phyloP scores from a whole-genome alignment of 2,113 vertebrate species.

The zebrafish (Danio rerio) region DNA sequence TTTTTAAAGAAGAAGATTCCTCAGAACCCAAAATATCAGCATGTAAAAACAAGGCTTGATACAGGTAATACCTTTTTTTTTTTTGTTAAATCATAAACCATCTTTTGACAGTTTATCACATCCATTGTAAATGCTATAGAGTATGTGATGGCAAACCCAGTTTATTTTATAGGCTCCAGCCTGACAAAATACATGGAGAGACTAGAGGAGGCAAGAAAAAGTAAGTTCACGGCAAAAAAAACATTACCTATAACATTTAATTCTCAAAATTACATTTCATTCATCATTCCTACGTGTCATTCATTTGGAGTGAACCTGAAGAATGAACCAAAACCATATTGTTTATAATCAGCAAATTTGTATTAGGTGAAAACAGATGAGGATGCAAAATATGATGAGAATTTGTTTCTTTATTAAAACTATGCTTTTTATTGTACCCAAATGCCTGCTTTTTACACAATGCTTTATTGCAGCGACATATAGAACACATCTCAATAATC shows the following conservation, averaged over 20 bases:
- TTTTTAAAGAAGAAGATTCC: constrained; percentile 87
- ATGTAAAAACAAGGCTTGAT: constrained; percentile 88
- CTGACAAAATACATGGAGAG: constrained; percentile 90
- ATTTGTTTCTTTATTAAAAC: too few relatives aligned
- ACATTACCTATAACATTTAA: not conserved
- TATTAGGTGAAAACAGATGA: too few relatives aligned
- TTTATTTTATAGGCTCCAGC: constrained; percentile 82
- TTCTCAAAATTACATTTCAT: too few relatives aligned
- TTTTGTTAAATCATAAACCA: not conserved
- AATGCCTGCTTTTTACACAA: not conserved
- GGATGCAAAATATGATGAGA: too few relatives aligned
- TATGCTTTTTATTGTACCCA: too few relatives aligned
- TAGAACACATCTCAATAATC: not conserved
- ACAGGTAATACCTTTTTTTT: constrained; percentile 80
- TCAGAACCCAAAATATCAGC: constrained; percentile 87
- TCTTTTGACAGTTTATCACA: not conserved
- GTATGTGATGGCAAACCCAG: not conserved
- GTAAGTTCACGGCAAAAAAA: constrained; percentile 78
- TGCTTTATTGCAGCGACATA: not conserved
- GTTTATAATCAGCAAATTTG: too few relatives aligned
- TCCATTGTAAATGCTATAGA: not conserved
- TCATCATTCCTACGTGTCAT: too few relatives aligned
- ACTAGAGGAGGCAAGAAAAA: constrained; percentile 89
- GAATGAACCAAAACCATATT: too few relatives aligned
- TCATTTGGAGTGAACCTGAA: too few relatives aligned